Evolutionary conservation across 35 echinoderm and acorn worm species (phyloP), one percentile per base, ranked within the genome.

Genomic region (Hemicentrotus pulcherrimus): DNA sequence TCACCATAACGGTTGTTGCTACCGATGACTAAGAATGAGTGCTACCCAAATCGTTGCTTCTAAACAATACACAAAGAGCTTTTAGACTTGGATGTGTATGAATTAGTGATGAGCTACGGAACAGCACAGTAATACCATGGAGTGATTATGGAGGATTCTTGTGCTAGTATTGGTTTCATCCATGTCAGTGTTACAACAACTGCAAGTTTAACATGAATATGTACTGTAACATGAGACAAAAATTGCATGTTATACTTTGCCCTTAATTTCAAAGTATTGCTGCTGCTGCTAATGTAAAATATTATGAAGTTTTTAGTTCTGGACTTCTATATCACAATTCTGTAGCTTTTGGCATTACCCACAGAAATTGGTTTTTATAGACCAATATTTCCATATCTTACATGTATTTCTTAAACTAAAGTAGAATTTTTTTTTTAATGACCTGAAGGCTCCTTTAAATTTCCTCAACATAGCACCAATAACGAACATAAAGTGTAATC

Each of bases 51-150:
- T n/a, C 65, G 19, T 78, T 78, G 65, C 65, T 78, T 18, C 18
- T 78, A 78, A 78, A 78, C 65, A 78, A 78, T 28, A 78, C 65
- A 78, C 65, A 78, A 78, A n/a, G 28, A 78, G 65, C 65, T 78
- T 78, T 78, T n/a, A 78, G 65, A 78, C 19, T 78, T 22, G n/a
- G 65, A 78, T 28, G 24, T 28, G 65, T 28, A 78, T 78, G 65
- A 22, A 78, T 78, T 78, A 78, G 65, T 78, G 65, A 78, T 78
- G 65, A 78, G 65, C 22, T 78, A 28, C 19, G 65, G 65, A 78
- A n/a, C 19, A 0, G 65, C 22, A 78, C 24, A 28, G 24, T 78
- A 28, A 78, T 78, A n/a, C 19, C 6, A n/a, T 30, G 6, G 22
- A 78, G 65, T 78, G 65, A 78, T 59, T 11, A 59, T 59, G 16